Conservation (phyloP, 2,888 invertebrate species). For the Melinaea marsaeus region DNA sequence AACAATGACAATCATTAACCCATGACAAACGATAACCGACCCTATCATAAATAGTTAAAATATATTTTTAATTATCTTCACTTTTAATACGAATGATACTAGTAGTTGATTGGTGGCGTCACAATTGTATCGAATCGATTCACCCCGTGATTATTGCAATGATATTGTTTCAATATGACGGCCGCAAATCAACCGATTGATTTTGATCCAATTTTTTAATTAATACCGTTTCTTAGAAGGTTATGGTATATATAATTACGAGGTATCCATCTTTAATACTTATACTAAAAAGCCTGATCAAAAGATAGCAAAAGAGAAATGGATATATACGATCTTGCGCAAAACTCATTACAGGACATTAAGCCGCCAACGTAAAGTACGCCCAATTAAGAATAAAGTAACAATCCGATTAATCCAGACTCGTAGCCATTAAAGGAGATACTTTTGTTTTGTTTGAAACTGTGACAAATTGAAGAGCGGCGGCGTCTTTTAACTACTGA, state of each 20-base stretch:
- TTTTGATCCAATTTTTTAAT: conserved; percentile 60
- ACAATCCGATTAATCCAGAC: conserved; percentile 66
- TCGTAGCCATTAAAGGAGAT: conserved; percentile 55
- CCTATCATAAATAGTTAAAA: conserved; percentile 38
- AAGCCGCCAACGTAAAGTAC: conserved; percentile 40
- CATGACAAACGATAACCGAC: conserved; percentile 39
- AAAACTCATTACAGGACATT: conserved; percentile 41
- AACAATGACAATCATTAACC: conserved; percentile 61
- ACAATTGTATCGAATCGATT: conserved; percentile 69
- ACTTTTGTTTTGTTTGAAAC: conserved; percentile 56
- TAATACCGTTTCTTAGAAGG: conserved; percentile 29
- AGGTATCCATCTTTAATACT: not conserved
- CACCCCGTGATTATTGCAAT: conserved; percentile 57
- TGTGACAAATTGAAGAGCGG: conserved; percentile 62
- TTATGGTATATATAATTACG: conserved; percentile 7
- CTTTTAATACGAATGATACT: conserved; percentile 43
- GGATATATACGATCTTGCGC: conserved; percentile 21
- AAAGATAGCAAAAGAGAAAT: conserved; percentile 1
- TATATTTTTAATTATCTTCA: conserved; percentile 46
- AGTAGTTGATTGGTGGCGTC: conserved; percentile 55
- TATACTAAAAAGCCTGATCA: not conserved
- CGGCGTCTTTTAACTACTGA: conserved; percentile 55
- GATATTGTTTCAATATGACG: conserved; percentile 59
- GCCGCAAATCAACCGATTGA: conserved; percentile 54
- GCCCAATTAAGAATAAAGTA: conserved; percentile 55